These are phyloP conservation scores for Habrosyne pyritoides DNA, from an alignment of 2,888 invertebrate genomes.

Conservation along the genomic window DNA sequence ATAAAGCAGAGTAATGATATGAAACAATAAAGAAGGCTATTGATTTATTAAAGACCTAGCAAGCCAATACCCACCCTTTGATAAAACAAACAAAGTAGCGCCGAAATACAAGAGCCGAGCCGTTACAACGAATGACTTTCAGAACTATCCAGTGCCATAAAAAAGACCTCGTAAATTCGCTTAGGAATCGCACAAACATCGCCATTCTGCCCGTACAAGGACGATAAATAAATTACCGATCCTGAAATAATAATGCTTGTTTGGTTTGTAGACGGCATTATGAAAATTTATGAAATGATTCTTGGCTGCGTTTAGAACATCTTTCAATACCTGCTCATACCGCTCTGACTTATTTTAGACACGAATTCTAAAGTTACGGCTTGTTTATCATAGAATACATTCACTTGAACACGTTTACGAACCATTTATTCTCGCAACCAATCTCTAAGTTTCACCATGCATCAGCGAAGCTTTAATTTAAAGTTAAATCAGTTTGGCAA, in stretches of 20 bases:
- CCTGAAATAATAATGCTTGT: constrained; percentile 13
- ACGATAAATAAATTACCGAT: constrained; percentile 10
- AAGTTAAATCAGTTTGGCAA: background rate
- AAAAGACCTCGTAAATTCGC: constrained; percentile 32
- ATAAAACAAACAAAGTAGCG: constrained; percentile 14
- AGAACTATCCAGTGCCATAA: constrained; percentile 28
- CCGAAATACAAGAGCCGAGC: constrained; percentile 19
- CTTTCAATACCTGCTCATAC: background rate
- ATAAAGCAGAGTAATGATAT: background rate
- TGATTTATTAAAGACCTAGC: background rate
- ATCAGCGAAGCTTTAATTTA: background rate
- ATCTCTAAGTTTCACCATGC: background rate
- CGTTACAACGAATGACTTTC: constrained; percentile 30
- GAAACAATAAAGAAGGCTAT: background rate
- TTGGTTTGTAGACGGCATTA: constrained; percentile 8
- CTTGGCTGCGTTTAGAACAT: background rate
- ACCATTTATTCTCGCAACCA: background rate
- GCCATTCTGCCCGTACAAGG: constrained; percentile 6
- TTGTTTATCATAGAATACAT: background rate
- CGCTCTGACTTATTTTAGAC: background rate
- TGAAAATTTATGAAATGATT: constrained; percentile 10
- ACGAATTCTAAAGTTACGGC: background rate
- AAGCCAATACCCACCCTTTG: background rate
- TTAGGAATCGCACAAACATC: constrained; percentile 14
- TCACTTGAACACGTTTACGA: background rate